Base-by-base conservation (phyloP, 2,888 invertebrate species). In the Drosophila demipolita region DNA sequence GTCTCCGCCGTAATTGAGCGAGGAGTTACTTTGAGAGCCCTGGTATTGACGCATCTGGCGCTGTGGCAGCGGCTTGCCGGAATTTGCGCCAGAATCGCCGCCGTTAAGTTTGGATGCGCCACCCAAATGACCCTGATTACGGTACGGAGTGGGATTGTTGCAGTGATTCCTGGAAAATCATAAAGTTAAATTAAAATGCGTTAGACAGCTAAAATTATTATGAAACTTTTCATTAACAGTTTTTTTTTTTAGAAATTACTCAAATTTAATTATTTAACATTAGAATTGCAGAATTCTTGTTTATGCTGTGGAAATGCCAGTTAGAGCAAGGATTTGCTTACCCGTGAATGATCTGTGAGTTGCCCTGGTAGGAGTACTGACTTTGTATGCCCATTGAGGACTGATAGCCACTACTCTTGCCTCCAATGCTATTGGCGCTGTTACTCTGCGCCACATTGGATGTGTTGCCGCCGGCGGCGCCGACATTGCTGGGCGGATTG, bases 31-130 rank as follows among this genome's bases (percentile, higher is more conserved):
- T 75, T 91, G 87, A 15, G 88, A 83, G 50, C 89, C 85, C 76
- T 90, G 90, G 73, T 92, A 93, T 65, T 92, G 91, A 40, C 93
- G 91, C 79, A 92, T 87, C 63, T 85, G 87, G 50, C 93, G 90
- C 67, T 92, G 93, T 6, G 92, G 90, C 82, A 92, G 69, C 33
- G 92, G 90, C 66, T 93, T 93, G 57, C 89, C 90, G 17, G 89
- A 60, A 66, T 83, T 90, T 49, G 85, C 78, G 40, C 83, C 88
- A 3, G 84, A 73, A 40, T 93, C 93, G 9, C 93, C 91, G 3
- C 93, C 93, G 70, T 93, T 93, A 32, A 93, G 78, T 78, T 93
- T 93, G n/a, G 92, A 79, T 1, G 84, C 75, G 38, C 86, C 83
- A 49, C 90, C 79, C 78, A 91, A 82, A 71, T 89, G 91, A 29